Percentiles rank a stretch among this genome's conserved stretches.
These are phyloP conservation scores for Cryptotis parvus DNA, from an alignment of 2,113 vertebrate species.

Conservation along the genomic window DNA sequence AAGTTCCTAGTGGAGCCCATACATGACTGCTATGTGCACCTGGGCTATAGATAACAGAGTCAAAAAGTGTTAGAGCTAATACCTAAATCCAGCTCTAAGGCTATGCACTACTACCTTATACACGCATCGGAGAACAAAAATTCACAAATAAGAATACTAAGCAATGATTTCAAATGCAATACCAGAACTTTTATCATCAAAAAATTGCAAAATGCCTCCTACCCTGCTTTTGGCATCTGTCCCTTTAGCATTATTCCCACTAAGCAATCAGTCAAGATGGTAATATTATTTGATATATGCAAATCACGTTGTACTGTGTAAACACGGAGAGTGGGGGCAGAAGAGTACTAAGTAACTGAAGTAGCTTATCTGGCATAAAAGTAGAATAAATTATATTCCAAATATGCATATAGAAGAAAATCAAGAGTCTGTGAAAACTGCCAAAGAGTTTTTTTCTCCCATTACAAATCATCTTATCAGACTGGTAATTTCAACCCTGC, in stretches of 20 bases:
- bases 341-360: constrained; percentile 15
- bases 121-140: constrained; percentile 48
- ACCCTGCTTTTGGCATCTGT: constrained; percentile 53
- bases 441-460: constrained; percentile 62
- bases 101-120: background rate
- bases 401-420: constrained; percentile 68
- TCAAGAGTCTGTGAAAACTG: constrained; percentile 70
- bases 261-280: constrained; percentile 52
- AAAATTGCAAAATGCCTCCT: constrained; percentile 70
- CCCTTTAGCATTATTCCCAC: constrained; percentile 64
- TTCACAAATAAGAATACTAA: constrained; percentile 65
- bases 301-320: background rate
- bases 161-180: constrained; percentile 60
- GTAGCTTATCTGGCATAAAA: constrained; percentile 53
- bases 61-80: background rate
- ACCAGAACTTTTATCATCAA: constrained; percentile 8
- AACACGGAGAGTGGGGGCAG: background rate
- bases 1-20: background rate
- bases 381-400: constrained; percentile 63
- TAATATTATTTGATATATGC: constrained; percentile 18
- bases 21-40: background rate
- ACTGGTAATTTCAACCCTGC: constrained; percentile 56
- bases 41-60: background rate
- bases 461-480: constrained; percentile 66
- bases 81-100: background rate